Evolutionary conservation across 2,797 vertebrate species (phyloP).

Genomic region (Halcyon leucocephala): DNA sequence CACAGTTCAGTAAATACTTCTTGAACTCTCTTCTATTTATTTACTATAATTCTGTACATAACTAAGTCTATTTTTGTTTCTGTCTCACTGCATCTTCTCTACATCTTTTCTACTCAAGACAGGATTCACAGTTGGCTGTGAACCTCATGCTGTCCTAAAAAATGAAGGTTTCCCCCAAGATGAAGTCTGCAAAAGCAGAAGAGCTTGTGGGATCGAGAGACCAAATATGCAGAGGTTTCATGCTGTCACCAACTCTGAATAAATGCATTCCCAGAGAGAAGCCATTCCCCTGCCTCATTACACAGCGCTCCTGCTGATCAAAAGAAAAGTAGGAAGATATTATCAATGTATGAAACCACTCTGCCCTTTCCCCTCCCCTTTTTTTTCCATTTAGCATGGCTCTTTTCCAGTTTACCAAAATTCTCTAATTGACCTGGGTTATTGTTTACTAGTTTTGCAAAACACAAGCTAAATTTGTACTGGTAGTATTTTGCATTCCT

Average conservation of each 20-base stretch:
- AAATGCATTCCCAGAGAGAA: slow-evolving; percentile 25
- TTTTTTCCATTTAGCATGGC: background rate
- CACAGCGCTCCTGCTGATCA: slow-evolving; percentile 25
- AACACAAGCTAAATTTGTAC: background rate
- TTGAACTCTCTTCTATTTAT: background rate
- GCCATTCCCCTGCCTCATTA: slow-evolving; percentile 11
- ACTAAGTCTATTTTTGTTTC: background rate
- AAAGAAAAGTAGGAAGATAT: slow-evolving; percentile 25
- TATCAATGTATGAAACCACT: background rate
- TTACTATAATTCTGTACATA: background rate
- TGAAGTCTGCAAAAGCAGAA: background rate
- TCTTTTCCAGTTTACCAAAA: background rate
- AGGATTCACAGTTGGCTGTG: background rate
- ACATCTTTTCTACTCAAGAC: background rate
- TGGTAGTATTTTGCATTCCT: background rate
- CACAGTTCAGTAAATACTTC: background rate
- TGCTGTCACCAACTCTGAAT: slow-evolving; percentile 41
- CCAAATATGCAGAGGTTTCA: background rate
- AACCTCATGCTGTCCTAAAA: background rate
- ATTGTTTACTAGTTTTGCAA: background rate
- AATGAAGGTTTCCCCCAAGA: background rate
- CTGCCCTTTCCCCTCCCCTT: background rate
- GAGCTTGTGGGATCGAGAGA: background rate
- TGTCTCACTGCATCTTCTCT: background rate
- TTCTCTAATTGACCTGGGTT: background rate